Conservation (phyloP, 37 sponge, comb jelly and placozoan genomes). For the Chondrosia reniformis region DNA sequence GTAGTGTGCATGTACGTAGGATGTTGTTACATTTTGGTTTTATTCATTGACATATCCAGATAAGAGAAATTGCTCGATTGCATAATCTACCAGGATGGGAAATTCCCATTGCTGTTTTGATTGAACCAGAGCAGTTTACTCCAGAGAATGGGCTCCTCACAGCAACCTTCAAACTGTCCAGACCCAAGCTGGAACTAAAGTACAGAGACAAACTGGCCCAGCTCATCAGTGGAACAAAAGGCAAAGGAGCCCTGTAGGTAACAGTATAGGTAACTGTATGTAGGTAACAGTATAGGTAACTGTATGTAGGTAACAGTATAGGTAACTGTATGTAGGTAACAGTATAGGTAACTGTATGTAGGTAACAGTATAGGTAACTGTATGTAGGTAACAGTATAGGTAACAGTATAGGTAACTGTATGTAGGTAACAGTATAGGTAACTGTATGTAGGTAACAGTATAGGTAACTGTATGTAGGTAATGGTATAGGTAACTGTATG, state of each 20-base stretch:
- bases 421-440: too few species aligned
- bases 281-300: not conserved
- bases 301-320: not conserved
- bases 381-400: not conserved
- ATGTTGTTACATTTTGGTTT: too few species aligned
- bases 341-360: not conserved
- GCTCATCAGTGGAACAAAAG: not conserved
- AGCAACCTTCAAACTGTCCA: constrained; percentile 28
- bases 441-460: too few species aligned
- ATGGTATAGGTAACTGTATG: too few species aligned
- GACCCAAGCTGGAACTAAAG: constrained; percentile 45
- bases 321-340: not conserved
- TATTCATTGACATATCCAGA: constrained; percentile 5
- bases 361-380: not conserved
- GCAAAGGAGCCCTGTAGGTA: not conserved
- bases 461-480: too few species aligned
- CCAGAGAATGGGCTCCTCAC: constrained; percentile 51
- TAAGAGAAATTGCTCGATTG: constrained; percentile 5
- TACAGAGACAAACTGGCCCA: constrained; percentile 26
- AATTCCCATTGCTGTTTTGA: constrained; percentile 32
- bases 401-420: too few species aligned
- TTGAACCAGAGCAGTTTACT: constrained; percentile 42
- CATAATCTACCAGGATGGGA: constrained; percentile 51
- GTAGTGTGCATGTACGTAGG: too few species aligned
- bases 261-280: not conserved